phyloP scores from a whole-genome alignment of 2,797 vertebrate genomes.

The Sphenopsis melanotis region DNA sequence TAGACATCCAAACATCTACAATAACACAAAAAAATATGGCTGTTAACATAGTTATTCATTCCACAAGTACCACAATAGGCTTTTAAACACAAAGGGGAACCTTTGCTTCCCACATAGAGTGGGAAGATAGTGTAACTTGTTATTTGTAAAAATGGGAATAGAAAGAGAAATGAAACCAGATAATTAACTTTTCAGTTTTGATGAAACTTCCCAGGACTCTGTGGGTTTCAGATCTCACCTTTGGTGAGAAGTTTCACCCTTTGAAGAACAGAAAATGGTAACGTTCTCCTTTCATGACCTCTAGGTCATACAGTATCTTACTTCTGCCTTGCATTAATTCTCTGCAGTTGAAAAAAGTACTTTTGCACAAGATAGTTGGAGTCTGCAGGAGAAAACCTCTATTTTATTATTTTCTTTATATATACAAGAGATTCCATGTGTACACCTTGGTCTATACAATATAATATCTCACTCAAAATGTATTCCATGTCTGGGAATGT shows the following conservation, averaged over 20 bases:
- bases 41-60: neutral
- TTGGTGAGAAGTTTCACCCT: neutral
- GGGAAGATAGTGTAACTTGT: neutral
- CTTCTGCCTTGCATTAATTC: neutral
- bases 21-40: neutral
- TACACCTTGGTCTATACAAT: neutral
- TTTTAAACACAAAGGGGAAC: neutral
- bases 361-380: neutral
- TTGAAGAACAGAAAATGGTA: neutral
- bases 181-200: neutral
- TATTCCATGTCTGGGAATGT: neutral
- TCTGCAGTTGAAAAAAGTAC: neutral
- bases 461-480: conserved; percentile 16
- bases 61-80: neutral
- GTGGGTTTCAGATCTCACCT: neutral
- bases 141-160: neutral
- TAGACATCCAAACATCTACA: neutral
- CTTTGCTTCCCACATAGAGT: neutral
- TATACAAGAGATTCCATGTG: neutral
- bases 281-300: neutral
- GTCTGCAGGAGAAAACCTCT: neutral
- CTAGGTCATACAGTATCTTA: neutral
- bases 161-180: neutral
- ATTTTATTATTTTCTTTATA: neutral
- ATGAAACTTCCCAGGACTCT: neutral